phyloP scores from a whole-genome alignment of 1,140 invertebrate species.

The Drosophila pandora region DNA sequence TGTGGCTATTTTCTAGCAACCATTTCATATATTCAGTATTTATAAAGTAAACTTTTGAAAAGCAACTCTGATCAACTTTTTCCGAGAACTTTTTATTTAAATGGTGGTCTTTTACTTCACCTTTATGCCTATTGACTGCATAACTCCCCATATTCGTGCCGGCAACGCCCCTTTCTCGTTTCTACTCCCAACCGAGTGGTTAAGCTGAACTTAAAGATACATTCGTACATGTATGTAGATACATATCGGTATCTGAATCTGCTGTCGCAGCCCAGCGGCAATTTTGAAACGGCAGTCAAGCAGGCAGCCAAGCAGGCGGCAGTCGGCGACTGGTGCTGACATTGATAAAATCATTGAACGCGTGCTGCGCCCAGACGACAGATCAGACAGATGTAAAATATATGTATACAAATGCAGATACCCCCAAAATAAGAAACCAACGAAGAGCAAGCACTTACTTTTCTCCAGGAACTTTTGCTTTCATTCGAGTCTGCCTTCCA shows the following conservation, averaged over 20 bases:
- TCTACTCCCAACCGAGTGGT: slow-evolving; percentile 21
- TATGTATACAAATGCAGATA: not conserved
- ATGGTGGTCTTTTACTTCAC: not conserved
- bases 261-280: slow-evolving; percentile 51
- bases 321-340: slow-evolving; percentile 63
- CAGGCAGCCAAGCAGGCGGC: slow-evolving; percentile 1
- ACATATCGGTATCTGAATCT: slow-evolving; percentile 43
- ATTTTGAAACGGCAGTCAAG: slow-evolving; percentile 52
- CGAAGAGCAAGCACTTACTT: slow-evolving; percentile 2
- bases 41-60: not conserved
- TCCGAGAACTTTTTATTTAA: not conserved
- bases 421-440: slow-evolving; percentile 6
- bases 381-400: slow-evolving; percentile 23
- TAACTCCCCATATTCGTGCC: slow-evolving; percentile 30
- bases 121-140: slow-evolving; percentile 48
- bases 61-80: not conserved
- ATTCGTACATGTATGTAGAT: not conserved
- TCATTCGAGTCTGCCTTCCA: slow-evolving; percentile 14
- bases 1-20: too few relatives aligned
- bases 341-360: slow-evolving; percentile 76
- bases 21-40: too few relatives aligned
- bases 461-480: slow-evolving; percentile 45
- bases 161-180: slow-evolving; percentile 25
- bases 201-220: slow-evolving; percentile 5
- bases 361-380: slow-evolving; percentile 58